Evolutionary conservation across 1,140 invertebrate genomes (phyloP).

Genomic region (Cydia strobilella): DNA sequence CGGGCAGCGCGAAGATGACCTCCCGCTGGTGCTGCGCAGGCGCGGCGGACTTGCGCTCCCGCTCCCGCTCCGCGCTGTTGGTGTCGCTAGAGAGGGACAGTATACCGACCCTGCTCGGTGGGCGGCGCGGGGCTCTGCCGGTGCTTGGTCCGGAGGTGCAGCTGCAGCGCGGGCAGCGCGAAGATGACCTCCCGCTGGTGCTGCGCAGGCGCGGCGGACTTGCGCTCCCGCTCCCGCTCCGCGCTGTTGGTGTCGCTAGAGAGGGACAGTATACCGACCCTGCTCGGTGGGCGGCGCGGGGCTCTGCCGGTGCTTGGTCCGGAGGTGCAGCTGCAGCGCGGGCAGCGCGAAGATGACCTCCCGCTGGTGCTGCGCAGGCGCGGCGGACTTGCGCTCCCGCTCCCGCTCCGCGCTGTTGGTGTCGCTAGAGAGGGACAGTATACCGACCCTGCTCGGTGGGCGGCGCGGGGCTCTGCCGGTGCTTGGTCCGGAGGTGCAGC

Average conservation of each 20-base stretch:
- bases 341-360: conserved; percentile 98
- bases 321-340: conserved; percentile 94
- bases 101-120: conserved; percentile 83
- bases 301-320: conserved; percentile 94
- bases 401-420: conserved; percentile 77
- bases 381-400: conserved; percentile 86
- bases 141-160: conserved; percentile 97
- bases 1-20: conserved; percentile 97
- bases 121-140: conserved; percentile 87
- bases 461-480: conserved; percentile 87
- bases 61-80: conserved; percentile 80
- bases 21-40: conserved; percentile 88
- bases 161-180: conserved; percentile 93
- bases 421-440: conserved; percentile 81
- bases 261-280: conserved; percentile 73
- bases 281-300: conserved; percentile 85
- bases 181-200: conserved; percentile 98
- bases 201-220: conserved; percentile 81
- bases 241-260: conserved; percentile 81
- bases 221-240: conserved; percentile 84
- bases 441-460: conserved; percentile 85
- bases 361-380: conserved; percentile 85
- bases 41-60: conserved; percentile 84
- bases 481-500: conserved; percentile 95
- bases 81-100: conserved; percentile 83